Conservation (phyloP, 2,888 invertebrate genomes). For the Macrosiphum euphorbiae region DNA sequence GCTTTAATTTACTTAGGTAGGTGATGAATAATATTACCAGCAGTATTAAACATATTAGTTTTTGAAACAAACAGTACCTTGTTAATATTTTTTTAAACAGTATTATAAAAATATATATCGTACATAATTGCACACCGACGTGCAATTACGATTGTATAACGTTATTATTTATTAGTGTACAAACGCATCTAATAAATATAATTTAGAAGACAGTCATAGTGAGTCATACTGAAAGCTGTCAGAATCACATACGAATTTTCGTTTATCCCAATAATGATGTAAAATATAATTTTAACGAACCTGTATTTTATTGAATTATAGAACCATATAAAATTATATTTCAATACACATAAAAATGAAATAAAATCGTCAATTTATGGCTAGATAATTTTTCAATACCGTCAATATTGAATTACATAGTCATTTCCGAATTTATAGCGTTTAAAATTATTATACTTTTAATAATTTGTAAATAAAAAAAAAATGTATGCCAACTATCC, state of each 20-base stretch:
- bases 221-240: background rate
- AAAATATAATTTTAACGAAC: background rate
- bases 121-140: background rate
- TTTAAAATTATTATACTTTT: background rate
- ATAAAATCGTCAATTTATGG: background rate
- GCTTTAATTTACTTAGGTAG: background rate
- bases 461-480: background rate
- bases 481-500: background rate
- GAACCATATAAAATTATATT: background rate
- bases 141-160: too few species aligned
- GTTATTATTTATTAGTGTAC: too few species aligned
- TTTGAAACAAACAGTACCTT: background rate
- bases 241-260: background rate
- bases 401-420: background rate
- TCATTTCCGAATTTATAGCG: background rate
- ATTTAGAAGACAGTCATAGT: background rate
- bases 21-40: background rate
- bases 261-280: background rate
- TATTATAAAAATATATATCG: background rate
- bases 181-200: too few species aligned
- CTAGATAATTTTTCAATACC: background rate
- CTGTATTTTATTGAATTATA: background rate
- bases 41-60: background rate
- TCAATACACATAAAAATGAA: background rate
- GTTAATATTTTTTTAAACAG: background rate